Evolutionary conservation across 2,113 vertebrate genomes (phyloP), one percentile per base, ranked within the genome.

Genomic region (Motacilla tschutschensis): DNA sequence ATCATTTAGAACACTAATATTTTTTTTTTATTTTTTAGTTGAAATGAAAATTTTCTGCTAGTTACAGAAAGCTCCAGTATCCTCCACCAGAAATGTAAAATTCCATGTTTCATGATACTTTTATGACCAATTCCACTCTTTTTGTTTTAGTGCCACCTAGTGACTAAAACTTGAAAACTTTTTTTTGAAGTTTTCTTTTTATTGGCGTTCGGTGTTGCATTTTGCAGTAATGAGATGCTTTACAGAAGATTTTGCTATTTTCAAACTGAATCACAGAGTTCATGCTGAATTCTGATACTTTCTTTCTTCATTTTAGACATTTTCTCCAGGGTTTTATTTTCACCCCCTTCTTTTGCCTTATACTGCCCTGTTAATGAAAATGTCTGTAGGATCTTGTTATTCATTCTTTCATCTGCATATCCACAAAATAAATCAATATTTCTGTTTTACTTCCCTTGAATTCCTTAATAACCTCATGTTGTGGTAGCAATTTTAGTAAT

Each of bases 91-190:
- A 65, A 81, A 9, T 19, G 16, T 25, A 57, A 66, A 66, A 44
- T 25, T 29, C 46, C 22, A 7, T 5, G 2, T 64, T 62, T 75
- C 25, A 26, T 14, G 33, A 1, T 3, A 4, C 11, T 40, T n/a
- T 2, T 14, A 29, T 35, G 20, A 63, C 1, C 10, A 16, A 4
- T 22, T 88, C 40, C 67, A 83, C 51, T 57, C 43, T 87, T 93
- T 95, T 94, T 91, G 70, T 87, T 95, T n/a, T 71, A 92, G 21
- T 74, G 90, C 96, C 97, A 95, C 58, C 97, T 97, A 67, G 89
- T 96, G 97, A 93, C 44, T 6, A 15, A 69, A 75, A 17, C 14
- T 6, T 59, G 47, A n/a, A 77, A 74, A n/a, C 5, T 6, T 36
- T 22, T 22, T 55, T 66, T 11, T 2, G 5, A 62, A 7, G 12